Percentiles rank a stretch among this genome's conserved stretches.
These are phyloP conservation scores for Trachelus stipa DNA, from an alignment of 2,888 invertebrate genomes.

Conservation along the genomic window DNA sequence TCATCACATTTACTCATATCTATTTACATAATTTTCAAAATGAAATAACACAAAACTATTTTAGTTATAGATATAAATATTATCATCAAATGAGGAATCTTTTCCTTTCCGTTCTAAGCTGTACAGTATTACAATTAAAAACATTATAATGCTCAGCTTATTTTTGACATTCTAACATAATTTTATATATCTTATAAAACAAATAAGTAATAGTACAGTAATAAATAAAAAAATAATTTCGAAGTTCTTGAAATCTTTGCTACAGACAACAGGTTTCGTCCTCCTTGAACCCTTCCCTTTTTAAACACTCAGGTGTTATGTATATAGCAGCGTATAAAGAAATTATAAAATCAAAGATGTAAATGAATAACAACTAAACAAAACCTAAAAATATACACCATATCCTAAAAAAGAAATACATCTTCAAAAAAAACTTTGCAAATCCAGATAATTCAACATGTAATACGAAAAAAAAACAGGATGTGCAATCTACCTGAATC, in stretches of 20 bases:
- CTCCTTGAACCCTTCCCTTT: not conserved
- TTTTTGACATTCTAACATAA: not conserved
- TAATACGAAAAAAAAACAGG: not conserved
- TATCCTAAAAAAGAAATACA: not conserved
- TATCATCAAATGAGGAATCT: not conserved
- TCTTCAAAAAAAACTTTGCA: not conserved
- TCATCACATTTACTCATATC: not conserved
- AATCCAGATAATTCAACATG: not conserved
- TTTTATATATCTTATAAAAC: not conserved
- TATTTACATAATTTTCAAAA: not conserved
- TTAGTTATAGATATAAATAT: not conserved
- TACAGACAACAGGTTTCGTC: not conserved
- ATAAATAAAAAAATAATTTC: not conserved
- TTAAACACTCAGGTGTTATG: not conserved
- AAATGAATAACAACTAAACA: not conserved
- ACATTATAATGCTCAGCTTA: not conserved
- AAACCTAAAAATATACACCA: not conserved
- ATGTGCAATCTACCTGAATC: not conserved
- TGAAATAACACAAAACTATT: not conserved
- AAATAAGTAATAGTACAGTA: not conserved
- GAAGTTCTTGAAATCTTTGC: not conserved
- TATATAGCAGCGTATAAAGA: not conserved
- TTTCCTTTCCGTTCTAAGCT: not conserved
- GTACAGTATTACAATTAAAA: not conserved
- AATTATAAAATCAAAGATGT: not conserved